Evolutionary conservation across 2,113 vertebrate genomes (phyloP).

Genomic region (Trochalopteron elliotii): DNA sequence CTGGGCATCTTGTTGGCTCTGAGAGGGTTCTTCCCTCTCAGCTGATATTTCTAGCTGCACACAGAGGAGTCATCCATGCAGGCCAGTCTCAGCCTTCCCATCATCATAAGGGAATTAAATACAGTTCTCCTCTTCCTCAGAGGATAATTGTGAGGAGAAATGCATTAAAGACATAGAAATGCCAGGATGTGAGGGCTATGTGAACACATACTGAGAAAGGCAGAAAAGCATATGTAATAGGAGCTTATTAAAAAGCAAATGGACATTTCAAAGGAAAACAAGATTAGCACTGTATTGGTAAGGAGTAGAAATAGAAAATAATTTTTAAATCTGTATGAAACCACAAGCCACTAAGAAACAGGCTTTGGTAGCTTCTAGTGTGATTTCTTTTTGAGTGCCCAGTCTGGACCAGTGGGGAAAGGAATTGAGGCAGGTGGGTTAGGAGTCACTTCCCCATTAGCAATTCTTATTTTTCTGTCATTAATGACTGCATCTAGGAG

Average conservation of each 20-base stretch:
- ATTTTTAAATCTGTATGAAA: background rate
- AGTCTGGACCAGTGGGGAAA: background rate
- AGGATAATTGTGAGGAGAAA: background rate
- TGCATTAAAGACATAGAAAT: background rate
- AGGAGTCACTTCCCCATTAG: background rate
- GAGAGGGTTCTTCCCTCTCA: background rate
- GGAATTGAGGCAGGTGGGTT: background rate
- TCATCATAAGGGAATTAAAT: background rate
- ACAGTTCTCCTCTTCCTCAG: background rate
- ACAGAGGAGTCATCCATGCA: background rate
- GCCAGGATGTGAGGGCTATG: background rate
- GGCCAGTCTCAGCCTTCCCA: background rate
- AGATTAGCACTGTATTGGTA: background rate
- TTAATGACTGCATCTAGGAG: background rate
- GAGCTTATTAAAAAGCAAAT: background rate
- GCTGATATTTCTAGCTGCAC: background rate
- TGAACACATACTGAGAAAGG: background rate
- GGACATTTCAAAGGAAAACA: background rate
- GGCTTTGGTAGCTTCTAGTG: background rate
- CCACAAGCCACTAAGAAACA: background rate
- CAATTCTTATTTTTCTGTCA: background rate
- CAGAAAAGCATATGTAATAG: background rate
- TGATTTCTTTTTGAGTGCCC: background rate
- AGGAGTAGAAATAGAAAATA: background rate
- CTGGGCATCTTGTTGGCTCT: background rate